Evolutionary conservation across 1,140 invertebrate species (phyloP), one percentile per base, ranked within the genome.

Genomic region (Subanguina moxae): DNA sequence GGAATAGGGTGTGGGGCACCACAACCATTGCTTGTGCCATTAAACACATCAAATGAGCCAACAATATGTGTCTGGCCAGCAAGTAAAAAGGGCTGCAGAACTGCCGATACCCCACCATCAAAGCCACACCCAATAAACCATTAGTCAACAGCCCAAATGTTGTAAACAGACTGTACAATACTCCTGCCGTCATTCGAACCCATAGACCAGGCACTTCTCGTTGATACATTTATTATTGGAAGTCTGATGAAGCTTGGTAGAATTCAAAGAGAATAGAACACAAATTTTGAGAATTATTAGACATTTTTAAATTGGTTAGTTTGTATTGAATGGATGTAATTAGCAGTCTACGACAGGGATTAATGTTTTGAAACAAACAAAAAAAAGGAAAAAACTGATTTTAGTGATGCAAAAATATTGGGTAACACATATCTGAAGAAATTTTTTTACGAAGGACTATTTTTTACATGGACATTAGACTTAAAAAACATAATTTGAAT

Each of bases 51-150:
- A 71, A 1, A 46, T 69, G 68, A 11, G 45, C 25, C 17, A 69
- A 9, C 56, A 69, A 32, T 0, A 69, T 25, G 32, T 69, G 67
- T 28, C 67, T 69, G 57, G 67, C 21, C 17, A 71, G 21, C 19
- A 69, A 72, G 67, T 73, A 69, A 42, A 68, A 69, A n/a, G 67
- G 67, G 9, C 68, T 25, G 17, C 69, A 69, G 42, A 70, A 69
- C 3, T 72, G 68, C 8, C 67, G 68, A 58, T 69, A 67, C n/a
- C 67, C 67, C 3, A 71, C 23, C 38, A 38, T 19, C 9, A 69
- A 42, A 38, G 71, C 67, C 9, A 25, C 8, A 25, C 8, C 21
- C 21, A 30, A 69, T 1, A 69, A 11, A 8, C 21, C 21, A 71
- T 68, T 68, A 17, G 57, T n/a, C 1, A 43, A 23, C 8, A 68